These are phyloP conservation scores for Diarsia dahlii DNA, from an alignment of 2,888 invertebrate species.

Conservation along the genomic window DNA sequence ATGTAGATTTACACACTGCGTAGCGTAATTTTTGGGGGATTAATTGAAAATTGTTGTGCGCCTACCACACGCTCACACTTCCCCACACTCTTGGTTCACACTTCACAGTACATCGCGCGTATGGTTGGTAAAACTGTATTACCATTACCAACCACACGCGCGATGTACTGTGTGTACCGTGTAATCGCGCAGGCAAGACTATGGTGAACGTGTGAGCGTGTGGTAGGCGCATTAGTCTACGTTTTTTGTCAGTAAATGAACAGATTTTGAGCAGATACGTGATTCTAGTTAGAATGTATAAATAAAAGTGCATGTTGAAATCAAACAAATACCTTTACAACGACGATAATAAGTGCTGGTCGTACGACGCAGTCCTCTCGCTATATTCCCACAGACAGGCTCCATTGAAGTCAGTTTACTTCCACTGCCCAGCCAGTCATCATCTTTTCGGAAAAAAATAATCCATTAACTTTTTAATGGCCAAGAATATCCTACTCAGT, in stretches of 20 bases:
- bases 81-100: no score
- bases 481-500: neutral
- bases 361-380: conserved; percentile 81
- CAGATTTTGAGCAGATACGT: neutral
- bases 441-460: conserved; percentile 71
- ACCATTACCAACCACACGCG: no score
- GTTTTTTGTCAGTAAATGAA: neutral
- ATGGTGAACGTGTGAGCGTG: no score
- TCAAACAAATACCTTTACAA: conserved; percentile 41
- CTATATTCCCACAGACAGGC: conserved; percentile 87
- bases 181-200: no score
- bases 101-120: no score
- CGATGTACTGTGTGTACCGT: no score
- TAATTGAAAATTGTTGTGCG: neutral
- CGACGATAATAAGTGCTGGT: conserved; percentile 50
- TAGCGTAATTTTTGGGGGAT: neutral
- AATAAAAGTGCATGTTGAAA: neutral
- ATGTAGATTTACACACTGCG: neutral
- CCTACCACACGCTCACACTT: no score
- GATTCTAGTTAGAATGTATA: no score
- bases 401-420: conserved; percentile 86
- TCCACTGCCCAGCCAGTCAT: conserved; percentile 85
- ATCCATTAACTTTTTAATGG: neutral
- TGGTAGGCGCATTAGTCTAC: no score
- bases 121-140: no score